phyloP scores from a whole-genome alignment of 2,797 vertebrate genomes.

The Tauraco hartlaubi region DNA sequence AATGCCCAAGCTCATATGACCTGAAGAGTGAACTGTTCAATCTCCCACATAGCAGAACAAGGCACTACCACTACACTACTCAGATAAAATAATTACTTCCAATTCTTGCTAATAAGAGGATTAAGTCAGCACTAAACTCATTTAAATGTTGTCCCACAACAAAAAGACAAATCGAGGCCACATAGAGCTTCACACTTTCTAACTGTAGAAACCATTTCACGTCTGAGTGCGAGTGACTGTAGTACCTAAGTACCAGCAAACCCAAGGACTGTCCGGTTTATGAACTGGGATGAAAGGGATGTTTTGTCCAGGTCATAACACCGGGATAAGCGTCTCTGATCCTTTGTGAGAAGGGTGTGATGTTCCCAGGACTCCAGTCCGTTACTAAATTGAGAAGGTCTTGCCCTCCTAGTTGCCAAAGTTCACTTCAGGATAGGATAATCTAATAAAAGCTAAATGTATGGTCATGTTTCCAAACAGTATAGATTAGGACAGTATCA shows the following conservation, averaged over 20 bases:
- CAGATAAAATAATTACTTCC: background rate
- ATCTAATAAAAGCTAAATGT: background rate
- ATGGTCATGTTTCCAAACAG: background rate
- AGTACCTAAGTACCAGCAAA: background rate
- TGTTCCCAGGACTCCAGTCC: background rate
- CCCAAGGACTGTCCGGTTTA: background rate
- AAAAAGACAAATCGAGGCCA: background rate
- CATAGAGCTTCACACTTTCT: background rate
- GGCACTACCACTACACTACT: background rate
- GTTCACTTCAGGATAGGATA: background rate
- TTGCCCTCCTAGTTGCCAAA: background rate
- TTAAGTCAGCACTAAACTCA: background rate
- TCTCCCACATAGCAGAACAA: background rate
- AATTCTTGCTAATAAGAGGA: background rate
- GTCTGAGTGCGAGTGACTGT: accelerated
- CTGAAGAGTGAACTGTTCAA: background rate
- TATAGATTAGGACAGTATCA: background rate
- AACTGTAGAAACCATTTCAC: background rate
- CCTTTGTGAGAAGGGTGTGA: background rate
- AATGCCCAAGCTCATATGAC: background rate
- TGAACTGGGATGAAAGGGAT: background rate
- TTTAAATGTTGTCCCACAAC: background rate
- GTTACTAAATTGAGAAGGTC: background rate
- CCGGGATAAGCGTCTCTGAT: background rate
- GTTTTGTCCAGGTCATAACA: background rate